Evolutionary conservation across 2,113 vertebrate species (phyloP).

Genomic region (Numenius arquata): DNA sequence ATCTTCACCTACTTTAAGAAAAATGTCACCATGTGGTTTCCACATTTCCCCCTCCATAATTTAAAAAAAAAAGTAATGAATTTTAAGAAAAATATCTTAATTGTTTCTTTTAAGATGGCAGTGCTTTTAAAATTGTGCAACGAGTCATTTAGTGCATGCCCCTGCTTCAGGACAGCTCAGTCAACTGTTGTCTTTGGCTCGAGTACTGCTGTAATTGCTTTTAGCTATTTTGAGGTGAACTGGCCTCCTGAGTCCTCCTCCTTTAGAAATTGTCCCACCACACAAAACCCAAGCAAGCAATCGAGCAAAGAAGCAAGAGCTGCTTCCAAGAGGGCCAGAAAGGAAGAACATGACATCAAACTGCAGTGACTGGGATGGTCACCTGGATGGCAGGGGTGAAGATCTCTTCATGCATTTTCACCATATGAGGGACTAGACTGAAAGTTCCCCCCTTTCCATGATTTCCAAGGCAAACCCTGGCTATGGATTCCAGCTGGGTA

Average conservation of each 20-base stretch:
- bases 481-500: neutral
- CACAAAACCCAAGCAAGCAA: neutral
- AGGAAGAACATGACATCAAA: neutral
- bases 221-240: neutral
- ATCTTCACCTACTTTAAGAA: neutral
- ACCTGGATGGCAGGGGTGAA: neutral
- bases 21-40: neutral
- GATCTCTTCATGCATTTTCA: neutral
- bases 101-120: neutral
- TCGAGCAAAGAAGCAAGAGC: neutral
- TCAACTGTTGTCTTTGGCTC: neutral
- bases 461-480: neutral
- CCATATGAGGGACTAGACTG: neutral
- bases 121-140: neutral
- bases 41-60: neutral
- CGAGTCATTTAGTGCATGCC: fast-evolving
- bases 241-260: fast-evolving
- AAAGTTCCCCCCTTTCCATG: neutral
- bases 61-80: neutral
- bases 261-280: neutral
- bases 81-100: neutral
- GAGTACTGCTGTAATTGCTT: neutral
- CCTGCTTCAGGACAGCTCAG: neutral
- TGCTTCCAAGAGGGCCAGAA: neutral
- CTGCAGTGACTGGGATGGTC: neutral